These are phyloP conservation scores for Microctenopoma stevenorrisi DNA, from an alignment of 2,797 vertebrate genomes.

Conservation along the genomic window DNA sequence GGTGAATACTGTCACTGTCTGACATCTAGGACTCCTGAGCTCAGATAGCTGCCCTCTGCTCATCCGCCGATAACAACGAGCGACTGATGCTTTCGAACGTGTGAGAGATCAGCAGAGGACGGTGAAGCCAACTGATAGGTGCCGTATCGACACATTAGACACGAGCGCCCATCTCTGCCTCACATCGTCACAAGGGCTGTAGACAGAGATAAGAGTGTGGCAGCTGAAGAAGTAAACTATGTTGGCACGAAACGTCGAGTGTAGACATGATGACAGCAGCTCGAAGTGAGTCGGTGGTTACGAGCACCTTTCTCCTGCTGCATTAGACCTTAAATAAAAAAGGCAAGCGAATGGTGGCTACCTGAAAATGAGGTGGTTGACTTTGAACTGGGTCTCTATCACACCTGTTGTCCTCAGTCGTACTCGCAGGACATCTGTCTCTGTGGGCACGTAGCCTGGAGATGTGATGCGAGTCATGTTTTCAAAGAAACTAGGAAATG, in stretches of 20 bases:
- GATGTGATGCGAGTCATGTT: constrained; percentile 81
- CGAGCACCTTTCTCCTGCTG: not conserved
- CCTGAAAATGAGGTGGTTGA: constrained; percentile 84
- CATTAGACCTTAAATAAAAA: not conserved
- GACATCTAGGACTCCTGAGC: constrained; percentile 47
- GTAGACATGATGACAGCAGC: constrained; percentile 6
- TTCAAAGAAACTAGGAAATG: constrained; percentile 79
- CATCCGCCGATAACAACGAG: constrained; percentile 65
- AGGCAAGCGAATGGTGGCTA: constrained; percentile 42
- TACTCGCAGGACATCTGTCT: constrained; percentile 83
- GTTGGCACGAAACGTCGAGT: constrained; percentile 8
- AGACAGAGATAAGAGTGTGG: constrained; percentile 60
- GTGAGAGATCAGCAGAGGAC: constrained; percentile 16
- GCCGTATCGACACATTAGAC: constrained; percentile 66
- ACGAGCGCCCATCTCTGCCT: constrained; percentile 36
- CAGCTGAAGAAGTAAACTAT: constrained; percentile 30
- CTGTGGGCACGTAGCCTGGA: constrained; percentile 80
- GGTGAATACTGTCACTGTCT: constrained; percentile 45
- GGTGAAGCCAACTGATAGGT: constrained; percentile 37
- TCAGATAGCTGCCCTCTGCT: constrained; percentile 62
- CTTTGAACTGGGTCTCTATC: constrained; percentile 87
- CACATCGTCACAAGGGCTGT: constrained; percentile 49
- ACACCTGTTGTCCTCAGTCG: constrained; percentile 84
- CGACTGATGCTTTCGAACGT: constrained; percentile 9
- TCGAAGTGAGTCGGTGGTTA: not conserved